Evolutionary conservation across 2,888 invertebrate species (phyloP).

Genomic region (Andricus curvator): DNA sequence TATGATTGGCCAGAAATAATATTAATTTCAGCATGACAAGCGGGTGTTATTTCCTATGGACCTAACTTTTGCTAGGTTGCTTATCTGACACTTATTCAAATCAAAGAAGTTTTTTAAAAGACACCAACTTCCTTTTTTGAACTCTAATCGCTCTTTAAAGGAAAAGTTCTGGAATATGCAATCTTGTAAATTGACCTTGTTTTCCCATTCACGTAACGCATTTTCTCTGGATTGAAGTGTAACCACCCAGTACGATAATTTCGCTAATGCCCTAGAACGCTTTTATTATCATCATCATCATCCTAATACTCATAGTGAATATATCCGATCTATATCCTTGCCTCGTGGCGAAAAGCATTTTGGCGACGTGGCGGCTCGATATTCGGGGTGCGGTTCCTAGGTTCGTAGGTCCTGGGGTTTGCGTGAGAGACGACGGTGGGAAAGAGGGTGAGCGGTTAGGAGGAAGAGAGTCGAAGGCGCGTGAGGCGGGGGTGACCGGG

Average conservation of each 20-base stretch:
- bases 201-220: conserved; percentile 1
- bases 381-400: conserved; percentile 75
- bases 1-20: too few species aligned
- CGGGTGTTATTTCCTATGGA: background rate
- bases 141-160: background rate
- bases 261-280: background rate
- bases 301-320: background rate
- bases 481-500: conserved; percentile 47
- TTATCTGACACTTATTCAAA: background rate
- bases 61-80: background rate
- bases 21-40: too few species aligned
- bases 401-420: conserved; percentile 68
- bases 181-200: background rate
- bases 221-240: background rate
- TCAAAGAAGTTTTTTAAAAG: background rate
- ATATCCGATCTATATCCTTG: background rate
- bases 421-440: conserved; percentile 65
- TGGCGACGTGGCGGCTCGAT: conserved; percentile 73
- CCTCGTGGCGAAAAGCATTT: conserved; percentile 50
- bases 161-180: background rate
- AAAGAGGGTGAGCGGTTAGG: conserved; percentile 52
- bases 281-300: background rate
- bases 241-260: background rate
- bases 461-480: conserved; percentile 56
- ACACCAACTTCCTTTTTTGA: background rate